Evolutionary conservation across 2,113 vertebrate species (phyloP).

Genomic region (Passer domesticus): DNA sequence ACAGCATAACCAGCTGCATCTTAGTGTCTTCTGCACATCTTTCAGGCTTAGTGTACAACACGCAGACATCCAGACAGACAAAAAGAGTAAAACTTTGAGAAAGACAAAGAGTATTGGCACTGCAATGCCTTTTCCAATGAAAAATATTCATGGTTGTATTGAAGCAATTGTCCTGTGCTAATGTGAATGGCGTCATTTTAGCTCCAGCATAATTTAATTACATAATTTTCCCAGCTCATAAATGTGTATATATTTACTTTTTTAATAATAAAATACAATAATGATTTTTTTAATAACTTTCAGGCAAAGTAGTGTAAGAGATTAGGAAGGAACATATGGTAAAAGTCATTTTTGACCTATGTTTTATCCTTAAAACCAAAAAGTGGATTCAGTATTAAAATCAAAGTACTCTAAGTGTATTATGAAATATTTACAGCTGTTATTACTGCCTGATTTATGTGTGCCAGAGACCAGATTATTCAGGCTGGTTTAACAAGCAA

Average conservation of each 20-base stretch:
- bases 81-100: not conserved
- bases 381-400: conserved; percentile 67
- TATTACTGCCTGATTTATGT: conserved; percentile 67
- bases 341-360: conserved; percentile 43
- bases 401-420: conserved; percentile 63
- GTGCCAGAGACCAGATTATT: conserved; percentile 69
- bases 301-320: conserved; percentile 15
- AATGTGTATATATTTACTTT: not conserved
- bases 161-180: not conserved
- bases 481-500: conserved; percentile 58
- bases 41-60: not conserved
- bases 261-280: conserved; percentile 13
- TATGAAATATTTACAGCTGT: conserved; percentile 70
- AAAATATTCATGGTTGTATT: not conserved
- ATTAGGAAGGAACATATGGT: conserved; percentile 53
- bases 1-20: not conserved
- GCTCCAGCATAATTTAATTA: conserved; percentile 52
- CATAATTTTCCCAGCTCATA: conserved; percentile 3
- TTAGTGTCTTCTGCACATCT: not conserved
- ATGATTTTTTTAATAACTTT: conserved; percentile 26
- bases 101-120: conserved; percentile 1
- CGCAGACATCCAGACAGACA: not conserved
- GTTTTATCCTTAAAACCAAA: conserved; percentile 55
- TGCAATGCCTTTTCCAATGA: not conserved
- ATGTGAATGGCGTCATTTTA: not conserved